Evolutionary conservation across 2,888 invertebrate genomes (phyloP).

Genomic region (Phorcus lineatus): DNA sequence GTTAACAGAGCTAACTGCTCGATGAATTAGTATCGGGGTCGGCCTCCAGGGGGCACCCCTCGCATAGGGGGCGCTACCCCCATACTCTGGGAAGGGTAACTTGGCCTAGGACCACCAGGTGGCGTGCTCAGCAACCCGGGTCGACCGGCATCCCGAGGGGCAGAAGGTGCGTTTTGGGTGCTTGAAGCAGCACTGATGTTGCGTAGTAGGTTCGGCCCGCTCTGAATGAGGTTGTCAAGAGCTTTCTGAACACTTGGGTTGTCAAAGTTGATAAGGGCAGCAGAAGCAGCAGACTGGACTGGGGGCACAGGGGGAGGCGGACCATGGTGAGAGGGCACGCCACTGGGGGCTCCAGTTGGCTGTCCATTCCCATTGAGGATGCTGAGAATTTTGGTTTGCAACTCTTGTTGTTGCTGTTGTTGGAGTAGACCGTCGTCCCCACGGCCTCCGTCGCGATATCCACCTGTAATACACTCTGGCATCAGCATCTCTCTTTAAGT

Average conservation of each 20-base stretch:
- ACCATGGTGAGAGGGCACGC: background rate
- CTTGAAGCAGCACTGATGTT: conserved; percentile 63
- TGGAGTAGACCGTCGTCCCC: background rate
- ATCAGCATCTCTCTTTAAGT: background rate
- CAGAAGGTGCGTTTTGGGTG: background rate
- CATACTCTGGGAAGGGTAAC: background rate
- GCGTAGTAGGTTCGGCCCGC: conserved; percentile 72
- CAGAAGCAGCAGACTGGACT: background rate
- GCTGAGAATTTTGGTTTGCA: conserved; percentile 87
- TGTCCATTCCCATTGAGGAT: conserved; percentile 78
- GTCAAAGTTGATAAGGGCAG: conserved; percentile 73
- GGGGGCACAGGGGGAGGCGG: conserved; percentile 23
- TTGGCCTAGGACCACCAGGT: background rate
- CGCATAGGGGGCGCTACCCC: background rate
- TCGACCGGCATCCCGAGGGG: background rate
- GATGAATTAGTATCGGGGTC: background rate
- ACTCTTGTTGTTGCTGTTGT: conserved; percentile 78
- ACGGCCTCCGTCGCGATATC: background rate
- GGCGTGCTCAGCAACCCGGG: background rate
- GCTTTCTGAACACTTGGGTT: conserved; percentile 76
- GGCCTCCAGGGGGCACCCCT: background rate
- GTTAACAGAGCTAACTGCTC: too few species aligned
- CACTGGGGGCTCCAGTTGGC: conserved; percentile 23
- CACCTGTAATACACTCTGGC: conserved; percentile 8
- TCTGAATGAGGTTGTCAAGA: conserved; percentile 76